phyloP scores from a whole-genome alignment of 2,888 invertebrate species.

The Aelia acuminata region DNA sequence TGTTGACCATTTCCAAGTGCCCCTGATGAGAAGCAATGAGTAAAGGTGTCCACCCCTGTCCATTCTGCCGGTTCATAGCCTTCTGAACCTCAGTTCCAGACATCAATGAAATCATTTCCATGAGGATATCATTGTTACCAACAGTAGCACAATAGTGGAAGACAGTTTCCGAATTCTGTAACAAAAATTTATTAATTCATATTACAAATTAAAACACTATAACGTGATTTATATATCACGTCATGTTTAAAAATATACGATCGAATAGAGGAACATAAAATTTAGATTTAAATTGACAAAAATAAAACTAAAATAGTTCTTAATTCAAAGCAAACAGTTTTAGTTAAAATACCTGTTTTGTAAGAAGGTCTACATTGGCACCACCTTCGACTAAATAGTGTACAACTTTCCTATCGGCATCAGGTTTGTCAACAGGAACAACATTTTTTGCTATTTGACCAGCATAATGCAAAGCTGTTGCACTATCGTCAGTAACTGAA shows the following conservation, averaged over 20 bases:
- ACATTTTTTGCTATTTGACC: constrained; percentile 90
- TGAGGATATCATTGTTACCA: constrained; percentile 95
- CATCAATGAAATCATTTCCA: constrained; percentile 94
- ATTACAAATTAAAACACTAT: too few relatives aligned
- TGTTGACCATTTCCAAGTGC: constrained; percentile 93
- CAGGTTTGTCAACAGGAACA: constrained; percentile 77
- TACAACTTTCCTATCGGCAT: constrained; percentile 85
- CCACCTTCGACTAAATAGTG: constrained; percentile 90
- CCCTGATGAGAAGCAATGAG: constrained; percentile 96
- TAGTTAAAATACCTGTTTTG: constrained; percentile 74
- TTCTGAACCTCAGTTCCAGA: constrained; percentile 90
- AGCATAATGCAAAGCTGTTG: constrained; percentile 94
- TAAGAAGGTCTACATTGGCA: constrained; percentile 88
- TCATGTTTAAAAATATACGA: too few relatives aligned
- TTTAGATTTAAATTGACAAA: not conserved
- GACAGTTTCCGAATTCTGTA: constrained; percentile 88
- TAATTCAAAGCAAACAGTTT: not conserved
- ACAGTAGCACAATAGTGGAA: constrained; percentile 96
- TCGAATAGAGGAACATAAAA: not conserved
- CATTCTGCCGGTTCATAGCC: constrained; percentile 94
- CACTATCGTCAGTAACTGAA: constrained; percentile 90
- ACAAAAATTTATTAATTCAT: constrained; percentile 68
- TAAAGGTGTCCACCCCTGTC: constrained; percentile 96
- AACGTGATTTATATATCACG: too few relatives aligned
- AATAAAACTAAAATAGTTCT: not conserved